Evolutionary conservation across 2,888 invertebrate species (phyloP).

Genomic region (Hirtodrosophila cameraria): DNA sequence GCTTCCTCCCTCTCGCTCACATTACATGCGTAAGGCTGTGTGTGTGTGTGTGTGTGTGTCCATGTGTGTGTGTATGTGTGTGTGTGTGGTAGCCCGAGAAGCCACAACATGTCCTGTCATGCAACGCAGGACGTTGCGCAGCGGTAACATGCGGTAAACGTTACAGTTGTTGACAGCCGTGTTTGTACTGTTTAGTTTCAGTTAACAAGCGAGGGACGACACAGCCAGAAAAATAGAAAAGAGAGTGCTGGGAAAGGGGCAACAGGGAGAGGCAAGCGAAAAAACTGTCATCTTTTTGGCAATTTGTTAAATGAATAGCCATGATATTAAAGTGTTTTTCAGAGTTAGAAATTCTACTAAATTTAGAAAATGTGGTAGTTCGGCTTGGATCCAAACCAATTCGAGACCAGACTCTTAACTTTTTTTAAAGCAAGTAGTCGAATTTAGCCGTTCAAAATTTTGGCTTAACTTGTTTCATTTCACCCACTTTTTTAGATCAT

Average conservation of each 20-base stretch:
- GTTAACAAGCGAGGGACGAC: slow-evolving; percentile 68
- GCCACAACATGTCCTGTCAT: slow-evolving; percentile 80
- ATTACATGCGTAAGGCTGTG: no score
- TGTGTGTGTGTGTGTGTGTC: background rate
- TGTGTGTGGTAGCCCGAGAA: slow-evolving; percentile 59
- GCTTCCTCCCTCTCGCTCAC: slow-evolving; percentile 8
- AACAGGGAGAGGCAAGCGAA: background rate
- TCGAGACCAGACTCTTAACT: no score
- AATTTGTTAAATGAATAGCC: slow-evolving; percentile 50
- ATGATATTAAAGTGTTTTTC: slow-evolving; percentile 26
- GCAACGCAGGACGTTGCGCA: slow-evolving; percentile 71
- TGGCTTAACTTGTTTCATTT: no score
- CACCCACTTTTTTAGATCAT: no score
- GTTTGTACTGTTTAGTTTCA: slow-evolving; percentile 80
- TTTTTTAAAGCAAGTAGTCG: no score
- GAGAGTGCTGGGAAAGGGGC: fast-evolving
- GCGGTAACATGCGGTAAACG: slow-evolving; percentile 77
- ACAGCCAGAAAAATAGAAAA: slow-evolving; percentile 49
- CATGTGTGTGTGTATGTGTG: slow-evolving; percentile 14
- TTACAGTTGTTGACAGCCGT: slow-evolving; percentile 78
- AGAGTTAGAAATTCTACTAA: slow-evolving; percentile 24
- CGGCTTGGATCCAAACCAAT: no score
- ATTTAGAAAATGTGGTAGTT: no score
- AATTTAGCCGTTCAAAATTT: no score
- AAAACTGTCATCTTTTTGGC: slow-evolving; percentile 47